A percentile compares a stretch with the other conserved stretches of the same genome.
Conservation (phyloP, 35 echinoderm and acorn worm genomes). For the Lytechinus variegatus region DNA sequence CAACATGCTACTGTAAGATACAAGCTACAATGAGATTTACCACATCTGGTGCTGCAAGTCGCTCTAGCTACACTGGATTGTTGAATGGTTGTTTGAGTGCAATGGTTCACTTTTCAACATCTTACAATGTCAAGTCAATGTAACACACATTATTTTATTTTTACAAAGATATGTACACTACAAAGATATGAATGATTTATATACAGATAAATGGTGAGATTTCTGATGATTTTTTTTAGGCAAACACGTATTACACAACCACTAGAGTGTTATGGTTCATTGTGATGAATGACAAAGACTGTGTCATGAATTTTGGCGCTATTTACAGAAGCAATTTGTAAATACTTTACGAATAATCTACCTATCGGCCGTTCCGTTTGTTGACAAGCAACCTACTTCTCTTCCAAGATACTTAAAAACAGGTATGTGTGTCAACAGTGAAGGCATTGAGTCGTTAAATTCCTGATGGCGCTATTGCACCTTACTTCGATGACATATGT, state of each 20-base stretch:
- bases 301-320: background rate
- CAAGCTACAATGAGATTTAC: background rate
- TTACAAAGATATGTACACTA: constrained; percentile 40
- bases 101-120: constrained; percentile 4
- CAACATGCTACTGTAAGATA: background rate
- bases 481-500: background rate
- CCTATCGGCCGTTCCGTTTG: background rate
- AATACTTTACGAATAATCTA: background rate
- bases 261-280: background rate
- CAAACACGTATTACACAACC: background rate
- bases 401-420: background rate
- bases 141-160: constrained; percentile 36
- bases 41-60: background rate
- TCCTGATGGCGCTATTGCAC: background rate
- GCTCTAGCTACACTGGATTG: background rate
- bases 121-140: background rate
- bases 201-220: background rate
- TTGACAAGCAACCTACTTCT: background rate
- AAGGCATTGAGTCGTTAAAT: background rate
- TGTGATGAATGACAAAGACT: background rate
- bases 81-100: constrained; percentile 3
- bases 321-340: background rate
- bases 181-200: constrained; percentile 34
- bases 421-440: background rate
- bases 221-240: background rate